phyloP scores from a whole-genome alignment of 1,140 invertebrate species.

The Drosophila nebulosa region DNA sequence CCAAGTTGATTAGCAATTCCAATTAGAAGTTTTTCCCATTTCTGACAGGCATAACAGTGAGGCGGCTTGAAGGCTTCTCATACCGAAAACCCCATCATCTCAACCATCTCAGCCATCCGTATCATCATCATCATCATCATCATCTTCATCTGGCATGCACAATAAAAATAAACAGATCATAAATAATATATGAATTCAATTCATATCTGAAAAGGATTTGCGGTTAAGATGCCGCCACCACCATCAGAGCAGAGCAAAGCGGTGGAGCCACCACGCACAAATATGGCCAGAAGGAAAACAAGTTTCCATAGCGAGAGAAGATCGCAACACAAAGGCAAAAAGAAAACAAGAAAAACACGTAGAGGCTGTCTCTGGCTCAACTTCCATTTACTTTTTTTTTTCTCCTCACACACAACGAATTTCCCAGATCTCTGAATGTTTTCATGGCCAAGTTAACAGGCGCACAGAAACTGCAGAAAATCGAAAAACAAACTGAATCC shows the following conservation, averaged over 20 bases:
- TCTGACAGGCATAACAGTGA: constrained; percentile 54
- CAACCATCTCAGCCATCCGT: constrained; percentile 1
- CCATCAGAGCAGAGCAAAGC: not conserved
- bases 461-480: constrained; percentile 49
- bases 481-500: constrained; percentile 8
- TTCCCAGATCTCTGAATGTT: constrained; percentile 67
- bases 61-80: not conserved
- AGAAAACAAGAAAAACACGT: constrained; percentile 76
- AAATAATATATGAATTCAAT: constrained; percentile 79
- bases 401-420: constrained; percentile 46
- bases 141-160: constrained; percentile 66
- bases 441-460: constrained; percentile 77
- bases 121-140: constrained; percentile 29
- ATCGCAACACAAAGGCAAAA: constrained; percentile 36
- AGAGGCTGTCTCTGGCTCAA: constrained; percentile 12
- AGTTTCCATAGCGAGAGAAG: constrained; percentile 33
- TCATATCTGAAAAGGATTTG: constrained; percentile 78
- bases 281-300: constrained; percentile 62
- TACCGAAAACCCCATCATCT: not conserved
- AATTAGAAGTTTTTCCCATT: constrained; percentile 77
- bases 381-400: constrained; percentile 52
- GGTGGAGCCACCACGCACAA: constrained; percentile 59
- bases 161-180: constrained; percentile 79
- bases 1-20: constrained; percentile 73
- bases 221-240: constrained; percentile 61